Evolutionary conservation across 2,113 vertebrate species (phyloP), one percentile per base, ranked within the genome.

Genomic region (Leptodactylus fuscus): DNA sequence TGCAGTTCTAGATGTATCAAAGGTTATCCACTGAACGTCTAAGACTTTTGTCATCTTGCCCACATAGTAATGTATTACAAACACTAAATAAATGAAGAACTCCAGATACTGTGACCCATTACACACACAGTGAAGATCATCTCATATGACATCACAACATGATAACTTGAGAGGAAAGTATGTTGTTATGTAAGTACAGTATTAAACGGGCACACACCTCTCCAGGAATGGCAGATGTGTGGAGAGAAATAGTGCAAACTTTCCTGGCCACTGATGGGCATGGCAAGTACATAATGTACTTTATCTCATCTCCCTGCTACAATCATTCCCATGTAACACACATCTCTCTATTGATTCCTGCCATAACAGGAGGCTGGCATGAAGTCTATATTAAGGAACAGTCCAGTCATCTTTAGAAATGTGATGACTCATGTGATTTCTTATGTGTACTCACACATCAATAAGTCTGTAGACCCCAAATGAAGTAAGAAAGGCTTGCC

Each of bases 361-460:
- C 49, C 32, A 24, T 71, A 20, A 36, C 15, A 73, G 48, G 24
- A 44, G 60, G 15, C 24, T 34, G 48, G 44, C 46, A 55, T 36
- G 38, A 46, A 73, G 32, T 36, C 81, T 82, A 82, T 82, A 71
- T 73, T 82, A 82, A 60, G 69, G 48, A 71, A 58, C 81, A 27
- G 32, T 27, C 29, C 1, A 53, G 48, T 36, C 20, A 9, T 24
- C 49, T n/a, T 71, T 20, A 20, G 22, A 71, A 82, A 41, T 48
- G 58, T 32, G 41, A 80, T 2, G 12, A 22, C 29, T 5, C 18
- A 53, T 58, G n/a, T 81, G 36, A 48, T 12, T 27, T 80, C n/a
- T 44, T 41, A 62, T 24, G 1, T 49, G 8, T n/a, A 20, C 44
- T 20, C 29, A 70, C 8, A 24, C 44, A 81, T 13, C n/a, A 18